phyloP scores from a whole-genome alignment of 2,113 vertebrate genomes.

The Eira barbara region DNA sequence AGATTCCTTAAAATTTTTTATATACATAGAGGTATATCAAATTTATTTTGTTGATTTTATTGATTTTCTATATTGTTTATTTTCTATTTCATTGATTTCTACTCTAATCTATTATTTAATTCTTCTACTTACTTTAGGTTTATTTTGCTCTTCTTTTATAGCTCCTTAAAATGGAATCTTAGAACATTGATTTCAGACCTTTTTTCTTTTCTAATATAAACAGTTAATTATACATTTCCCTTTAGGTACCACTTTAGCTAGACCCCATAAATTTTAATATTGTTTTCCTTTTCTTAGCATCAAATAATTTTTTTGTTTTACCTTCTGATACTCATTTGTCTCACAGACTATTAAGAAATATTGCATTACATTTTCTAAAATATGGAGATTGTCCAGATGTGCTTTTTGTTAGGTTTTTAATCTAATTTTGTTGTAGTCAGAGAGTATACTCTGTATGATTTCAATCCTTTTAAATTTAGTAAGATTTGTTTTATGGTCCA shows the following conservation, averaged over 20 bases:
- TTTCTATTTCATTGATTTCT: not conserved
- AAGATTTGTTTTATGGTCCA: not conserved
- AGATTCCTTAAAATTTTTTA: not conserved
- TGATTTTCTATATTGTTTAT: not conserved
- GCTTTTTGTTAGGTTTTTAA: conserved; percentile 9
- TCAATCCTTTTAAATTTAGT: conserved; percentile 6
- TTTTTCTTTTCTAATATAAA: conserved; percentile 18
- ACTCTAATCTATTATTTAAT: not conserved
- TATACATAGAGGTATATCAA: not conserved
- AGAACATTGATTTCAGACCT: not conserved
- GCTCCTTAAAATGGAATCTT: not conserved
- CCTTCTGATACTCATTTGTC: not conserved
- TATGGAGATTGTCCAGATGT: not conserved
- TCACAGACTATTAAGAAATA: not conserved
- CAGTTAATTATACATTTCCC: not conserved
- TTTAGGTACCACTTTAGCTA: not conserved
- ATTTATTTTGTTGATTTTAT: not conserved
- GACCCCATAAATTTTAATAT: conserved; percentile 3
- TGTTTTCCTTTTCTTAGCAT: not conserved
- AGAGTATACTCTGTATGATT: not conserved
- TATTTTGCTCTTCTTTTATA: conserved; percentile 1
- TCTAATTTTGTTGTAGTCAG: conserved; percentile 17
- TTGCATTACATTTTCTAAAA: conserved; percentile 3
- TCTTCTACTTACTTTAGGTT: conserved; percentile 12
- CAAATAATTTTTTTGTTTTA: conserved; percentile 19